Conservation (phyloP, 2,797 vertebrate genomes). For the Cottoperca gobio region DNA sequence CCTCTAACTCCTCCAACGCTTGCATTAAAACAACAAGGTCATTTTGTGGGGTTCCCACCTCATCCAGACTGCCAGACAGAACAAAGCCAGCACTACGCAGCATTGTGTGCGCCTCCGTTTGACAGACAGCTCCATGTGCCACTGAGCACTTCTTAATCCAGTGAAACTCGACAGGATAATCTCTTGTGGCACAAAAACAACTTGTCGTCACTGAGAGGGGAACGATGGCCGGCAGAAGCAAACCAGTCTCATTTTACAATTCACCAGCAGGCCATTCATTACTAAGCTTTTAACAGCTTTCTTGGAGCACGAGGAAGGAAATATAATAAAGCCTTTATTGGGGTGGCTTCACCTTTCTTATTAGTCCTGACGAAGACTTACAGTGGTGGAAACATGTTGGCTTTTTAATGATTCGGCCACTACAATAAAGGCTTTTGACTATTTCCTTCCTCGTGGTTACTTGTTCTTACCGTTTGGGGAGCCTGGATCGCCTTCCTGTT, state of each 20-base stretch:
- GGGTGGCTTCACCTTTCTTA: too few relatives aligned
- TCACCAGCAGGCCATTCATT: not conserved
- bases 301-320: not conserved
- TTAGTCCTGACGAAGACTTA: too few relatives aligned
- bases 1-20: not conserved
- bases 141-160: conserved; percentile 59
- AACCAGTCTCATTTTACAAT: conserved; percentile 29
- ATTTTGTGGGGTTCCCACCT: conserved; percentile 26
- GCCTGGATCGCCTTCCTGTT: too few relatives aligned
- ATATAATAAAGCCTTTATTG: too few relatives aligned
- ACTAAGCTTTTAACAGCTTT: conserved; percentile 4
- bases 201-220: conserved; percentile 61
- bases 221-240: conserved; percentile 17
- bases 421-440: too few relatives aligned
- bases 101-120: conserved; percentile 69
- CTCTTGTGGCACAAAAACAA: conserved; percentile 62
- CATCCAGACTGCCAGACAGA: conserved; percentile 19
- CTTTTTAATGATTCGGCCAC: too few relatives aligned
- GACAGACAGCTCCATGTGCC: conserved; percentile 82
- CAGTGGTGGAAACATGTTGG: too few relatives aligned
- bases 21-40: not conserved
- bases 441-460: too few relatives aligned
- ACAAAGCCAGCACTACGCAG: conserved; percentile 50
- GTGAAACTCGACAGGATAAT: conserved; percentile 76
- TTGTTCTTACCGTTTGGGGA: too few relatives aligned